These are phyloP conservation scores for Remorina albescens DNA, from an alignment of 2,797 vertebrate genomes.

Conservation along the genomic window DNA sequence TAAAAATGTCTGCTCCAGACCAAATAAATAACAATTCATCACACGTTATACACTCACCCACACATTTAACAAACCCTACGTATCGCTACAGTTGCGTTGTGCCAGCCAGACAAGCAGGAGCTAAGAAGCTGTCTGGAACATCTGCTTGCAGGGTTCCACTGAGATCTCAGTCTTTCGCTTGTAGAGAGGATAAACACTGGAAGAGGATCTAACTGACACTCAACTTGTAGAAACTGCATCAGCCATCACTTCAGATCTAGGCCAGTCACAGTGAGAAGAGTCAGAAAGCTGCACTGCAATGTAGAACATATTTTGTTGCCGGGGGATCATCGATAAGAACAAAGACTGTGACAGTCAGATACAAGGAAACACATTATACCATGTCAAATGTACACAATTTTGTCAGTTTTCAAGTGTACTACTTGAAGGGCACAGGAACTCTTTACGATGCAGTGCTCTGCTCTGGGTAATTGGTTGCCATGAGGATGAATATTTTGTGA, in stretches of 20 bases:
- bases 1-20: conserved; percentile 32
- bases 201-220: conserved; percentile 70
- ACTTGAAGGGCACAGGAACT: conserved; percentile 51
- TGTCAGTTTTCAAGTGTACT: conserved; percentile 3
- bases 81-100: conserved; percentile 32
- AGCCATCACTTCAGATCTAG: conserved; percentile 74
- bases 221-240: conserved; percentile 60
- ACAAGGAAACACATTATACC: conserved; percentile 14
- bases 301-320: conserved; percentile 58
- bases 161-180: conserved; percentile 67
- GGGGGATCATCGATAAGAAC: conserved; percentile 59
- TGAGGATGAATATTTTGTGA: conserved; percentile 63
- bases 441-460: conserved; percentile 36
- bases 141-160: conserved; percentile 53
- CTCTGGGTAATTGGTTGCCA: conserved; percentile 63
- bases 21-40: conserved; percentile 37
- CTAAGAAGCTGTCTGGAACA: conserved; percentile 57
- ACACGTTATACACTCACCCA: conserved; percentile 16
- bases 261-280: conserved; percentile 57
- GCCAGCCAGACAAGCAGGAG: conserved; percentile 60
- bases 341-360: conserved; percentile 44
- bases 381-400: conserved; percentile 16
- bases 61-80: conserved; percentile 30
- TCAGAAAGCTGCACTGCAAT: conserved; percentile 44
- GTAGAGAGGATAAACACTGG: conserved; percentile 72